Percentiles rank a stretch among this genome's conserved stretches.
These are phyloP conservation scores for Diphyllodes magnificus DNA, from an alignment of 2,113 vertebrate species.

Conservation along the genomic window DNA sequence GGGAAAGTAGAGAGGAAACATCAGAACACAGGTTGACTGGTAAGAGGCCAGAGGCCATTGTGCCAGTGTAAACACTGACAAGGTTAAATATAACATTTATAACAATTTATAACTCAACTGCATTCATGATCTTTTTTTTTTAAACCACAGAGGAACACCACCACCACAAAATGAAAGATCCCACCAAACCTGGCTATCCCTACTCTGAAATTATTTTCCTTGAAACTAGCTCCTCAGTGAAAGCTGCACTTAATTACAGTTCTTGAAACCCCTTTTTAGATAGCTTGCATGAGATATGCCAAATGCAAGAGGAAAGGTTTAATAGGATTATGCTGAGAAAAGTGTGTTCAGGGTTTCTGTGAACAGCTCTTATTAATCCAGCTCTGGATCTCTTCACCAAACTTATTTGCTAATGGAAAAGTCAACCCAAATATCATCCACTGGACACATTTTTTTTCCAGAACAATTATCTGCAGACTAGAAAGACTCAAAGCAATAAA, in stretches of 20 bases:
- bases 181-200: neutral
- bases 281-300: neutral
- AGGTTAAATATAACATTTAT: neutral
- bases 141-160: neutral
- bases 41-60: neutral
- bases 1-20: neutral
- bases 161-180: neutral
- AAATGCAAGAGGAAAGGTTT: neutral
- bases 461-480: neutral
- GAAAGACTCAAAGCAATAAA: neutral
- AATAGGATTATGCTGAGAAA: neutral
- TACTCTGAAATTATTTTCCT: neutral
- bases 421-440: neutral
- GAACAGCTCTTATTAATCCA: neutral
- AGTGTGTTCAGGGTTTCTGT: neutral
- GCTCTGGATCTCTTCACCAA: neutral
- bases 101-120: neutral
- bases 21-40: neutral
- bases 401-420: neutral
- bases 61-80: neutral
- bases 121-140: fast-evolving
- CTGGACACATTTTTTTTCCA: neutral
- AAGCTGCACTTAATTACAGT: neutral
- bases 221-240: neutral
- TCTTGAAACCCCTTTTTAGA: neutral